Evolutionary conservation across 2,113 vertebrate genomes (phyloP).

Genomic region (Antigone vipio): DNA sequence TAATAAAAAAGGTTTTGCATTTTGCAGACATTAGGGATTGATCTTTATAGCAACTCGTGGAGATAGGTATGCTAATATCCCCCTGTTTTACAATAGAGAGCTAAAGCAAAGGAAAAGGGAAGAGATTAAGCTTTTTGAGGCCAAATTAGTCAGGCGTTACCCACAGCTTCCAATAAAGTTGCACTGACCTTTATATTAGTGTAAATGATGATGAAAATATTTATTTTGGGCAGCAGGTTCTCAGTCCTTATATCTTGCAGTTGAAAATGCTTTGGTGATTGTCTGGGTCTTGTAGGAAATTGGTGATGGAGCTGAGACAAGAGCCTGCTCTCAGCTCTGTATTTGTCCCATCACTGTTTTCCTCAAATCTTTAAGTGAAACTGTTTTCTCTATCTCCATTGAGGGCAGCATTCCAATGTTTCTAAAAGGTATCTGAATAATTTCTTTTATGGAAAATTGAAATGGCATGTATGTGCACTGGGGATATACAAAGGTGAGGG

Average conservation of each 20-base stretch:
- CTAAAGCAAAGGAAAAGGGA: neutral
- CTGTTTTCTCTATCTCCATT: neutral
- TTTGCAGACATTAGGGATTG: conserved; percentile 52
- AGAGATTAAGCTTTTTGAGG: neutral
- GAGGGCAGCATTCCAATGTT: neutral
- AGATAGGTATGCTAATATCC: conserved; percentile 19
- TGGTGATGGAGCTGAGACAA: neutral
- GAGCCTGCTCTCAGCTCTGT: neutral
- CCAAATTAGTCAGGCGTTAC: neutral
- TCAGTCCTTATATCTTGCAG: neutral
- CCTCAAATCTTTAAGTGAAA: neutral
- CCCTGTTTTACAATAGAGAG: conserved; percentile 18
- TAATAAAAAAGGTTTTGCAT: conserved; percentile 46
- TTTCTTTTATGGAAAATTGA: neutral
- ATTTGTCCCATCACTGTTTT: neutral
- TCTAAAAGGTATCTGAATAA: neutral
- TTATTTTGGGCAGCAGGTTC: neutral
- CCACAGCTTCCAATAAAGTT: neutral
- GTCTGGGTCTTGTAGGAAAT: neutral
- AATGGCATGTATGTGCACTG: neutral
- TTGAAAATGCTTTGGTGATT: neutral
- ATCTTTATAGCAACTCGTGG: conserved; percentile 24
- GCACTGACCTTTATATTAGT: neutral
- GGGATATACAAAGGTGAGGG: neutral
- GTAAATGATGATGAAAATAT: neutral